Percentiles rank a stretch among this genome's conserved stretches.
Evolutionary conservation across 2,113 vertebrate genomes (phyloP).

Genomic region (Gracilinanus agilis): DNA sequence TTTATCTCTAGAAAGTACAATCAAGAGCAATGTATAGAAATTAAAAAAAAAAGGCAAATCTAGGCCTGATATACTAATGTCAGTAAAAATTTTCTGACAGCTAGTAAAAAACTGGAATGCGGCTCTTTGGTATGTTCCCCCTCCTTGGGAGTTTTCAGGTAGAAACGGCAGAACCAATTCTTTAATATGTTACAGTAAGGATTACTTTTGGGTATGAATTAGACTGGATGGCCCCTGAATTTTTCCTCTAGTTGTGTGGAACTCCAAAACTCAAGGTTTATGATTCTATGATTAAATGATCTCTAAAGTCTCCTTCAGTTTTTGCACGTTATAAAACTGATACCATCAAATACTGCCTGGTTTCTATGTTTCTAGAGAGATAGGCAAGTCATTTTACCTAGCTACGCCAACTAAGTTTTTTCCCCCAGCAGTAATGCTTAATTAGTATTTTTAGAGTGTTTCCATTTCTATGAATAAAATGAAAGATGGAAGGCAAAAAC

Average conservation of each 20-base stretch:
- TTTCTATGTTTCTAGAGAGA: not conserved
- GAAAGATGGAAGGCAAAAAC: not conserved
- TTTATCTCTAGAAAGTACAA: not conserved
- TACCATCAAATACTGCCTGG: not conserved
- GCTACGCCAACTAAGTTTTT: not conserved
- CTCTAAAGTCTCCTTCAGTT: not conserved
- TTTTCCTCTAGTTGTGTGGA: not conserved
- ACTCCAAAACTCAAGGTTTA: not conserved
- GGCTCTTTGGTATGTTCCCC: not conserved
- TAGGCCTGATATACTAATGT: not conserved
- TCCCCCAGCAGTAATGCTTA: not conserved
- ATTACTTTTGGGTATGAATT: not conserved
- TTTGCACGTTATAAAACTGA: not conserved
- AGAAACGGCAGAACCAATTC: not conserved
- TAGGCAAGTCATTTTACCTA: not conserved
- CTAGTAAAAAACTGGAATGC: not conserved
- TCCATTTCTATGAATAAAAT: not conserved
- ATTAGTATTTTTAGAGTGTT: not conserved
- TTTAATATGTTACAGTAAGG: not conserved
- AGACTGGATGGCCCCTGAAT: not conserved
- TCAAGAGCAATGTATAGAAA: not conserved
- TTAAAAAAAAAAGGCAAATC: not conserved
- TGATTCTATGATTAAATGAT: not conserved
- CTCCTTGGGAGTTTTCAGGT: not conserved
- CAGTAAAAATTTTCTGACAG: not conserved